A percentile compares a stretch with the other conserved stretches of the same genome.
phyloP scores from a whole-genome alignment of 2,797 vertebrate species.

The Peromyscus eremicus region DNA sequence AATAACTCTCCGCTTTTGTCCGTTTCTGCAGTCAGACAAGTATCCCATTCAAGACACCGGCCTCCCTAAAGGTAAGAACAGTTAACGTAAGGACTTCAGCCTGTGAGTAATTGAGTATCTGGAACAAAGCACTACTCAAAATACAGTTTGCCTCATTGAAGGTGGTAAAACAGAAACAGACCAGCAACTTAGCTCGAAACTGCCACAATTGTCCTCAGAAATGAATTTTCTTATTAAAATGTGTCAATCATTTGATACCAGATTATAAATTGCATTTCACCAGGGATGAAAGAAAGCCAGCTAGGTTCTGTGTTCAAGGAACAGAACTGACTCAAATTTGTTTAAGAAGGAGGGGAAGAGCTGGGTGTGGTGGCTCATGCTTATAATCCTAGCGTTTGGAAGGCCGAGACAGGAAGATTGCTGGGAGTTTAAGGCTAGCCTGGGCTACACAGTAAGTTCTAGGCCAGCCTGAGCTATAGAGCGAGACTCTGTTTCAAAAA shows the following conservation, averaged over 20 bases:
- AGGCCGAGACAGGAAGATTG: not conserved
- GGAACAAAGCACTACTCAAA: constrained; percentile 29
- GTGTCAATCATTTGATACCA: not conserved
- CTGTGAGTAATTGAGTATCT: not conserved
- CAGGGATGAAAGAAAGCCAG: not conserved
- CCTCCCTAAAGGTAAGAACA: constrained; percentile 91
- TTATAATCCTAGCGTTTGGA: not conserved
- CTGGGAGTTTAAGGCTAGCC: not conserved
- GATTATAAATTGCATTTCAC: not conserved
- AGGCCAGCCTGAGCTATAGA: not conserved
- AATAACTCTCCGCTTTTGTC: constrained; percentile 84
- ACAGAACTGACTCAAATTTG: not conserved
- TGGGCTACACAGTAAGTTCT: not conserved
- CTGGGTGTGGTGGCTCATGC: not conserved
- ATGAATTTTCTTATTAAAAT: constrained; percentile 35
- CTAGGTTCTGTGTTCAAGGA: not conserved
- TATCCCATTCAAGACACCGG: constrained; percentile 97
- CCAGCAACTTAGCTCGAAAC: not conserved
- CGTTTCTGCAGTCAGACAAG: constrained; percentile 90
- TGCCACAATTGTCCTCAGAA: constrained; percentile 2
- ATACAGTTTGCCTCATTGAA: constrained; percentile 12
- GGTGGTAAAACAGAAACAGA: constrained; percentile 21
- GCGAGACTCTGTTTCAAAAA: not conserved
- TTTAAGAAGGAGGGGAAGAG: not conserved
- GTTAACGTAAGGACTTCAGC: constrained; percentile 44